These are phyloP conservation scores for Boulengeromyrus knoepffleri DNA, from an alignment of 2,113 vertebrate genomes.

Conservation along the genomic window DNA sequence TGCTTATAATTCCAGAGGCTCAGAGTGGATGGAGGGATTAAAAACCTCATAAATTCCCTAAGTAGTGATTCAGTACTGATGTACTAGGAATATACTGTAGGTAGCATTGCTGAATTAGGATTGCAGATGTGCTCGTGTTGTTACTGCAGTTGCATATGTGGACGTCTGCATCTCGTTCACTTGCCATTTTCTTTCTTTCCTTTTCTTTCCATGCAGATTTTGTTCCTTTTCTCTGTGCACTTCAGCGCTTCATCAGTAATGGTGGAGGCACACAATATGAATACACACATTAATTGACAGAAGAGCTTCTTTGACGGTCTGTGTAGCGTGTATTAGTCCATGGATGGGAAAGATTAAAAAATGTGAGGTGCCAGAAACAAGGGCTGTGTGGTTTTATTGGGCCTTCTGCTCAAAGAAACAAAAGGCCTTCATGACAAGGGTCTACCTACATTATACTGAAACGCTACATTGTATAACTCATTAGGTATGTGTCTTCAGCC, in stretches of 20 bases:
- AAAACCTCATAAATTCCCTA: not conserved
- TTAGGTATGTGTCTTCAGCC: not conserved
- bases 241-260: constrained; percentile 15
- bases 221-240: constrained; percentile 18
- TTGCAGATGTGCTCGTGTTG: not conserved
- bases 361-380: not conserved
- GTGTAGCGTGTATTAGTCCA: not conserved
- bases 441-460: not conserved
- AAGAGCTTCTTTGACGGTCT: not conserved
- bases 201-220: constrained; percentile 40
- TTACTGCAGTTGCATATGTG: not conserved
- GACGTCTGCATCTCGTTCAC: not conserved
- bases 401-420: not conserved
- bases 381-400: not conserved
- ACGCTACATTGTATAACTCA: not conserved
- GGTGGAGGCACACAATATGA: not conserved
- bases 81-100: not conserved
- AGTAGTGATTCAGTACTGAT: not conserved
- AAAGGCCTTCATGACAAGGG: not conserved
- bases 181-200: constrained; percentile 7
- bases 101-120: not conserved
- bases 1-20: not conserved
- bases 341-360: not conserved
- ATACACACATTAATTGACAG: constrained; percentile 1
- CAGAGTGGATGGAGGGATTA: not conserved